Conservation (phyloP, 1,140 invertebrate genomes). For the Drosophila triauraria region DNA sequence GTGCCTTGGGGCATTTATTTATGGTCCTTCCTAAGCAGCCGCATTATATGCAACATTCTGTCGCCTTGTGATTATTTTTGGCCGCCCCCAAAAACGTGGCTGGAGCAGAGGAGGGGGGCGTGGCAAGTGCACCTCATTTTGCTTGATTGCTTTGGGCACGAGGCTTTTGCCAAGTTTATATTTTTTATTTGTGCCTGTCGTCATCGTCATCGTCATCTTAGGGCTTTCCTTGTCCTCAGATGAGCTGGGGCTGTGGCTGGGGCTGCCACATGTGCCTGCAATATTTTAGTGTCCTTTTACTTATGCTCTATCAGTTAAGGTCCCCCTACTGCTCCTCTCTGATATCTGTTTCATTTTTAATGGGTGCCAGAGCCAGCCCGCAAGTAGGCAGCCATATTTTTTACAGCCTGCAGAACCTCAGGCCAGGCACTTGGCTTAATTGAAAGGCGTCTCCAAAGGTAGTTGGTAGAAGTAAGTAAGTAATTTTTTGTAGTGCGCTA, state of each 20-base stretch:
- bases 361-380: slow-evolving; percentile 42
- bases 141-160: slow-evolving; percentile 69
- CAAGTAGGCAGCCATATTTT: slow-evolving; percentile 64
- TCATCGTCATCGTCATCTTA: slow-evolving; percentile 41
- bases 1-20: slow-evolving; percentile 44
- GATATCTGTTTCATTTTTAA: slow-evolving; percentile 77
- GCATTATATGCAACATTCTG: slow-evolving; percentile 80
- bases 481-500: slow-evolving; percentile 5
- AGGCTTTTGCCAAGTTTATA: slow-evolving; percentile 41
- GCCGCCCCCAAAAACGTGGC: slow-evolving; percentile 5
- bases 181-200: slow-evolving; percentile 38
- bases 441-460: slow-evolving; percentile 48
- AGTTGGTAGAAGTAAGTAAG: neutral
- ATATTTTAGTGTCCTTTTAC: slow-evolving; percentile 76
- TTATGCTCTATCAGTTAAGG: slow-evolving; percentile 32
- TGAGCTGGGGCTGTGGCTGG: neutral
- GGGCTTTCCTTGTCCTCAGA: slow-evolving; percentile 22
- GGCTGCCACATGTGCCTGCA: slow-evolving; percentile 69
- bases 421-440: slow-evolving; percentile 66
- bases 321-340: neutral
- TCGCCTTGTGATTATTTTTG: slow-evolving; percentile 79
- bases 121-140: slow-evolving; percentile 73
- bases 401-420: slow-evolving; percentile 49
- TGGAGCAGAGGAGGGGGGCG: neutral
- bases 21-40: slow-evolving; percentile 56